Percentiles rank a stretch among this genome's conserved stretches.
phyloP scores from a whole-genome alignment of 2,888 invertebrate species.

The Melipona beecheii region DNA sequence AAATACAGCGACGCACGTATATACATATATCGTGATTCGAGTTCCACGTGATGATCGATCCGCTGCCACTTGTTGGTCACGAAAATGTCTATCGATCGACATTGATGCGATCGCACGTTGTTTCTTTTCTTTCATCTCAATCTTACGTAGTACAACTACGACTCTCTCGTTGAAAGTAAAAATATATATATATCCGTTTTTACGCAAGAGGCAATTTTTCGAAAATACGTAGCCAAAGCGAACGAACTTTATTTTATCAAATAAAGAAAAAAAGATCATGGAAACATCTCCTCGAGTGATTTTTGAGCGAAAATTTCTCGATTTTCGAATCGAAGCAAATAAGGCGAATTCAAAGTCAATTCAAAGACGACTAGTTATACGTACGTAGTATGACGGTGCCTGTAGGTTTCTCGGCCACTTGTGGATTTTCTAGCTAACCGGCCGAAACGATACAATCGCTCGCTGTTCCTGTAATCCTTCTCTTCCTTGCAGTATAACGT shows the following conservation, averaged over 20 bases:
- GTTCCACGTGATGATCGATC: slow-evolving; percentile 52
- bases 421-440: slow-evolving; percentile 70
- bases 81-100: background rate
- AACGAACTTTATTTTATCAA: background rate
- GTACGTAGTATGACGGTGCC: background rate
- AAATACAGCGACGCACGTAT: background rate
- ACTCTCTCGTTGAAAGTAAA: background rate
- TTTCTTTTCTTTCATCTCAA: too few species aligned
- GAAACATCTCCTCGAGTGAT: background rate
- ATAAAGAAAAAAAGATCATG: background rate
- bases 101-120: background rate
- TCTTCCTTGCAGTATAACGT: slow-evolving; percentile 7
- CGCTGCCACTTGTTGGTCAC: slow-evolving; percentile 72
- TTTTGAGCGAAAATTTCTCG: background rate
- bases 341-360: background rate
- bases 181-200: background rate
- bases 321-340: background rate
- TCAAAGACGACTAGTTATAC: background rate
- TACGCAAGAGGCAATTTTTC: background rate
- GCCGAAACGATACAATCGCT: slow-evolving; percentile 34
- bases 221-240: background rate
- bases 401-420: slow-evolving; percentile 68
- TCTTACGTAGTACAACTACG: background rate
- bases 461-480: slow-evolving; percentile 17
- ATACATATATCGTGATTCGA: background rate